phyloP scores from a whole-genome alignment of 1,140 invertebrate species.

The Megalonaias nervosa region DNA sequence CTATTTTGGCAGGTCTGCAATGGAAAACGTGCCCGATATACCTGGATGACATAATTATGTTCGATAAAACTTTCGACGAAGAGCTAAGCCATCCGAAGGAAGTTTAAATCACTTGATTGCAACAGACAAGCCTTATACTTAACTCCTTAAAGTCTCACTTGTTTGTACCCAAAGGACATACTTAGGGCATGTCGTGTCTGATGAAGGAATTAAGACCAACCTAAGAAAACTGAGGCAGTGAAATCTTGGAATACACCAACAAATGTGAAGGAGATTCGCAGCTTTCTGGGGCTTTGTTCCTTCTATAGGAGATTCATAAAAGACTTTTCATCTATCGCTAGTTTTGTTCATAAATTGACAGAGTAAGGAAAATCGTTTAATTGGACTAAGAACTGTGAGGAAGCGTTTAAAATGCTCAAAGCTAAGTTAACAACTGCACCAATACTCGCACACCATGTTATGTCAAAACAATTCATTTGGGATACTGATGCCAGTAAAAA shows the following conservation, averaged over 20 bases:
- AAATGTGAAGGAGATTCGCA: constrained; percentile 9
- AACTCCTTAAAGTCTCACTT: constrained; percentile 18
- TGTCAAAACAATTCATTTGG: constrained; percentile 32
- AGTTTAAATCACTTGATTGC: neutral
- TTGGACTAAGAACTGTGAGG: constrained; percentile 25
- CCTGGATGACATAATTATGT: constrained; percentile 14
- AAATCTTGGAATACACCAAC: constrained; percentile 1
- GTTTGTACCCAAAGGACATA: constrained; percentile 12
- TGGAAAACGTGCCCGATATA: constrained; percentile 5
- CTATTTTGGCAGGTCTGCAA: too few species aligned
- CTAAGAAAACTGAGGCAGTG: constrained; percentile 18
- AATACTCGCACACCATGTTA: constrained; percentile 33
- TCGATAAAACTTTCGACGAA: neutral
- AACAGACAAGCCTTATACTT: constrained; percentile 6
- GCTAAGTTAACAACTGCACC: constrained; percentile 24
- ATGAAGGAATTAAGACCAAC: too few species aligned
- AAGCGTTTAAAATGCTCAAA: constrained; percentile 37
- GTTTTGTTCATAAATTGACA: too few species aligned
- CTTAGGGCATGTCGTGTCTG: constrained; percentile 20
- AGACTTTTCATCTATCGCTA: too few species aligned
- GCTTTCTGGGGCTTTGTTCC: constrained; percentile 16
- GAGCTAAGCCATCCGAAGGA: neutral
- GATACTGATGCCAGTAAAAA: constrained; percentile 31
- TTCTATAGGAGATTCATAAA: too few species aligned
- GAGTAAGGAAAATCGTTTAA: too few species aligned